These are phyloP conservation scores for Blomia tropicalis DNA, from an alignment of 2,888 invertebrate genomes.

Conservation along the genomic window DNA sequence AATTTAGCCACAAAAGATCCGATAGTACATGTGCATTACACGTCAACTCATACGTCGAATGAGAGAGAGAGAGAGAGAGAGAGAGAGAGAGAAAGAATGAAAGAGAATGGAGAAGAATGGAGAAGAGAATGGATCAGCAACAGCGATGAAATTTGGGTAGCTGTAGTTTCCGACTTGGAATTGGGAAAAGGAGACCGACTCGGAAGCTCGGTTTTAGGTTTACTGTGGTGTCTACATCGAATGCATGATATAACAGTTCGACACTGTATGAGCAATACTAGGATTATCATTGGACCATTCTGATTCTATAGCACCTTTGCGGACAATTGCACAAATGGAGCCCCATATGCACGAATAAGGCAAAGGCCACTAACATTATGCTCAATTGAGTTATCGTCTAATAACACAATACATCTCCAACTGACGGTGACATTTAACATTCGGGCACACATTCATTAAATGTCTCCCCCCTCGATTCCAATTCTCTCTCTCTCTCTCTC, in stretches of 20 bases:
- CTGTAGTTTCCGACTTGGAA: no score
- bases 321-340: neutral
- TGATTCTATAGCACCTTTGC: neutral
- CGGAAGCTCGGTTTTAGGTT: no score
- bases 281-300: no score
- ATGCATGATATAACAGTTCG: neutral
- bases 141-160: no score
- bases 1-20: no score
- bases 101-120: neutral
- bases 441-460: neutral
- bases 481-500: no score
- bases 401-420: neutral
- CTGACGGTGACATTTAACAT: conserved; percentile 11
- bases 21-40: no score
- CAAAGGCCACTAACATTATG: neutral
- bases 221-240: no score
- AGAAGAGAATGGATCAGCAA: no score
- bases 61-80: neutral
- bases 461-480: no score
- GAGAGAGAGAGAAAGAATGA: neutral
- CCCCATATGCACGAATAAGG: neutral
- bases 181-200: no score
- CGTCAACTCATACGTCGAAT: neutral
- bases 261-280: no score
- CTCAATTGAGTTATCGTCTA: conserved; percentile 6